A percentile compares a stretch with the other conserved stretches of the same genome.
Conservation (phyloP, 2,797 vertebrate genomes). For the Phataginus tetradactyla region DNA sequence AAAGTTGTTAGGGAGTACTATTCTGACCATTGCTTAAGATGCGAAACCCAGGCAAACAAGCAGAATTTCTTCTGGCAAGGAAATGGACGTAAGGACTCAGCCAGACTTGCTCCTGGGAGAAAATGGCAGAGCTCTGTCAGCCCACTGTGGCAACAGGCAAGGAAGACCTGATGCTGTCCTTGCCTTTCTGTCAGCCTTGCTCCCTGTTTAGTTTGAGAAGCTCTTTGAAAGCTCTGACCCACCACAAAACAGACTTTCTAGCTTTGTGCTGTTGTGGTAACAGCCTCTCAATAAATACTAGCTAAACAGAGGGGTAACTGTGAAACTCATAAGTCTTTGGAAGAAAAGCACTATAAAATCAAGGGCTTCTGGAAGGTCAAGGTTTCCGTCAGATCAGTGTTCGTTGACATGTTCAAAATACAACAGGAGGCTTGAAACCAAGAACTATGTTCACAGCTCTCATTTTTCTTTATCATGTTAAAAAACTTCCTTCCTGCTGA, state of each 20-base stretch:
- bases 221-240: background rate
- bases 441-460: background rate
- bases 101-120: background rate
- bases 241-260: background rate
- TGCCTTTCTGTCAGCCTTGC: background rate
- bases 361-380: background rate
- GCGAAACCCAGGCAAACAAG: background rate
- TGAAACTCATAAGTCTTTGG: background rate
- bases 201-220: background rate
- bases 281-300: background rate
- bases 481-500: background rate
- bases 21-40: background rate
- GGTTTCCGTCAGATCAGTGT: background rate
- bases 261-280: background rate
- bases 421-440: background rate
- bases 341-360: background rate
- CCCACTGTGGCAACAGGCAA: background rate
- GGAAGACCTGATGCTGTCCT: background rate
- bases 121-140: background rate
- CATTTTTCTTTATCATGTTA: background rate
- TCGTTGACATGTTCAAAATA: background rate
- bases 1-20: background rate
- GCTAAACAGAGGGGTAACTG: background rate
- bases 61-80: background rate
- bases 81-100: background rate